Evolutionary conservation across 2,888 invertebrate species (phyloP), one percentile per base, ranked within the genome.

Genomic region (Eristalis intricaria): DNA sequence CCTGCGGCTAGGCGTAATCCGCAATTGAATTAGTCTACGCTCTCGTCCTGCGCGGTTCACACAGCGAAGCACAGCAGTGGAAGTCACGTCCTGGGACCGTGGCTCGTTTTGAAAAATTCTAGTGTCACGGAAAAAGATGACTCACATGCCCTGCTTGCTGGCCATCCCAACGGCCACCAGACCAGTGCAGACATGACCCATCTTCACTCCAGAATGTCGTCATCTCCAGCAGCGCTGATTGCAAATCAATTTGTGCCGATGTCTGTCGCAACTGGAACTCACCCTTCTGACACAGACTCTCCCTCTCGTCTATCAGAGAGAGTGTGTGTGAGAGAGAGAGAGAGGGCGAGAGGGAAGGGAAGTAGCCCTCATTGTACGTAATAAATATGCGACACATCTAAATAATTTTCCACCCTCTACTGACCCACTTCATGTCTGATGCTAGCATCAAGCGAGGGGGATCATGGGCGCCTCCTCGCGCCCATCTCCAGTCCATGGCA

Each of bases 381-480:
- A 73, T 80, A 73, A 85, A 64, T 64, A 71, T 68, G 56, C 68
- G 71, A 76, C 70, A 50, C 50, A 56, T 38, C 65, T 70, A 63
- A 75, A 79, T 64, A 68, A 69, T 66, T 38, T 71, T 73, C 71
- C 83, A 79, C 87, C 87, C 76, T 83, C 87, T 83, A 87, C 87
- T 87, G 87, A 87, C 87, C 87, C 87, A 87, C 68, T 83, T 87
- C 83, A 87, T 80, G 61, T 1, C 15, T 69, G 64, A 32, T 64
- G 68, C 35, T 74, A 29, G 19, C 35, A 22, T 7, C 58, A 61
- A 10, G 56, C 63, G 56, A 68, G 69, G 66, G 66, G 64, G 32
- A 58, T 50, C 50, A 4, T 8, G n/a, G n/a, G n/a, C n/a, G 50
- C 50, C 19, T 50, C 19, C 50, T n/a, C 5, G 43, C 19, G 19